Conservation (phyloP, 2,888 invertebrate genomes). For the Caenorhabditis drosophilae region DNA sequence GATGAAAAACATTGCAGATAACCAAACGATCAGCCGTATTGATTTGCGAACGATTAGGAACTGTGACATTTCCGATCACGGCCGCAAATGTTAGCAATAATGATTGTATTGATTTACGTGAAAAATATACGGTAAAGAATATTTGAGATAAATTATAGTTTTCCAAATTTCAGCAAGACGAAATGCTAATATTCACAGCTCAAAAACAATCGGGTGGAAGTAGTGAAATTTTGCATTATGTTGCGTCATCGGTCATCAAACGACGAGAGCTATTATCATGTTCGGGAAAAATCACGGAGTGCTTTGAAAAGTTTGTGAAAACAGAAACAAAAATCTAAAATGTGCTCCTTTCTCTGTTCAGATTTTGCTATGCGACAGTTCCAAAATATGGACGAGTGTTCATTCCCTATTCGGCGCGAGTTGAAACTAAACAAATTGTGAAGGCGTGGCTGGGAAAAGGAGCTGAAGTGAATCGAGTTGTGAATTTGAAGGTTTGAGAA, state of each 20-base stretch:
- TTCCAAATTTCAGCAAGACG: slow-evolving; percentile 38
- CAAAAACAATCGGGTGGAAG: slow-evolving; percentile 9
- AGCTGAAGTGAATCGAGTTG: slow-evolving; percentile 29
- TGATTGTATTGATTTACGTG: slow-evolving; percentile 43
- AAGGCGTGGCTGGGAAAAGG: slow-evolving; percentile 50
- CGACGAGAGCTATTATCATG: slow-evolving; percentile 28
- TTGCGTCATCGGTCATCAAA: slow-evolving; percentile 26
- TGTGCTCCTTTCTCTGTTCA: too few relatives aligned
- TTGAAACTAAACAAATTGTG: slow-evolving; percentile 13
- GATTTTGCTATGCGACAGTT: slow-evolving; percentile 52
- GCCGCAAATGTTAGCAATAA: slow-evolving; percentile 32
- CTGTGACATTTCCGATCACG: slow-evolving; percentile 43
- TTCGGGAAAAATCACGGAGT: slow-evolving; percentile 34
- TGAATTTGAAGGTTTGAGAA: slow-evolving; percentile 29
- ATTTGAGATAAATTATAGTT: neutral
- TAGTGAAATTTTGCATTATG: neutral
- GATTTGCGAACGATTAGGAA: slow-evolving; percentile 32
- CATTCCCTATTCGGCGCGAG: slow-evolving; percentile 56
- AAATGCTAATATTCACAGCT: slow-evolving; percentile 52
- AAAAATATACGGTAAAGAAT: slow-evolving; percentile 39
- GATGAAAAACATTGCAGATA: neutral
- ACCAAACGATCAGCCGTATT: neutral
- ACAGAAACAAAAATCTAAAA: too few relatives aligned
- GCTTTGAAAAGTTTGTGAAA: slow-evolving; percentile 5
- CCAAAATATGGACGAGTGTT: slow-evolving; percentile 48